Percentiles rank a stretch among this genome's conserved stretches.
phyloP scores from a whole-genome alignment of 1,140 invertebrate species.

The Forficula auricularia region DNA sequence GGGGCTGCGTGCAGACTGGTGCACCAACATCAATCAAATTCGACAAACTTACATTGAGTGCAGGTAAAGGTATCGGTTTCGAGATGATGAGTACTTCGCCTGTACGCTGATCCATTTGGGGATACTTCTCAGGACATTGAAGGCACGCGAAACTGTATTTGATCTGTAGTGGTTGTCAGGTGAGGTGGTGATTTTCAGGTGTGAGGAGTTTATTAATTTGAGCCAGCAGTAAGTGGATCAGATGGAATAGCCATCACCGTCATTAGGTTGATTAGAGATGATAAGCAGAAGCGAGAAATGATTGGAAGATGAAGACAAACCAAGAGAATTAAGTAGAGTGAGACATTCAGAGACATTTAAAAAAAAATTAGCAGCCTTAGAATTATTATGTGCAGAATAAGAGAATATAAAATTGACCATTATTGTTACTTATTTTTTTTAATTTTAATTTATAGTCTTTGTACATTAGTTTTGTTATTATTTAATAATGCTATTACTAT shows the following conservation, averaged over 20 bases:
- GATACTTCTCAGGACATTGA: constrained; percentile 38
- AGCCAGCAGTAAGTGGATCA: not conserved
- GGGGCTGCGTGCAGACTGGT: too few species aligned
- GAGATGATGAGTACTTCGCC: constrained; percentile 32
- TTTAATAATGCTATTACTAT: too few species aligned
- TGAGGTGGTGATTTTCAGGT: not conserved
- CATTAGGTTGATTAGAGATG: not conserved
- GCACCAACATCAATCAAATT: too few species aligned
- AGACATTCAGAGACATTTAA: too few species aligned
- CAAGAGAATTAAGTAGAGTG: not conserved
- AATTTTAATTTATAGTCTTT: too few species aligned
- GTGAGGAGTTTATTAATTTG: not conserved
- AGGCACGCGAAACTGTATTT: constrained; percentile 53
- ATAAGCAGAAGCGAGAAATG: not conserved
- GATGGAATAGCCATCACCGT: not conserved
- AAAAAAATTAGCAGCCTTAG: too few species aligned
- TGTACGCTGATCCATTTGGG: constrained; percentile 38
- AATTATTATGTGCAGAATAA: too few species aligned
- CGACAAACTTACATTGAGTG: constrained; percentile 44
- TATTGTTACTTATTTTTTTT: too few species aligned
- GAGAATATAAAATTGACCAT: too few species aligned
- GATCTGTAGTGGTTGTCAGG: constrained; percentile 28
- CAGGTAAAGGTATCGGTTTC: constrained; percentile 43
- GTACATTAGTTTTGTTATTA: too few species aligned
- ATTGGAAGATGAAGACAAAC: not conserved